Conservation (phyloP, 1,140 invertebrate genomes). For the Drosophila cardini region DNA sequence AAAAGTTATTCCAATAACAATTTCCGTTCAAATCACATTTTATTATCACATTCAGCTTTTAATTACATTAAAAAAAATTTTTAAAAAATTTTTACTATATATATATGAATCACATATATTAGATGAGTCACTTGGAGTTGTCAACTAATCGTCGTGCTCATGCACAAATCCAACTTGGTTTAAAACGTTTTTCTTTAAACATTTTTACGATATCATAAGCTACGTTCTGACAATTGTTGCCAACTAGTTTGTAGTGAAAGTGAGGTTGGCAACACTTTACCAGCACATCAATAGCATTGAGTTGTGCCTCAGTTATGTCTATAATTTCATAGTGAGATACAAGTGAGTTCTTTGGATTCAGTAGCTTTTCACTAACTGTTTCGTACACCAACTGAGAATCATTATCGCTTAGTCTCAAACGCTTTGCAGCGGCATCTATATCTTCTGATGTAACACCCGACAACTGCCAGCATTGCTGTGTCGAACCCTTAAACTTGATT, state of each 20-base stretch:
- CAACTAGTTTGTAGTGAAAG: conserved; percentile 12
- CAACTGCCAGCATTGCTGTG: background rate
- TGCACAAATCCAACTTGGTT: background rate
- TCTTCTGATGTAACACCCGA: background rate
- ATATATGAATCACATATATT: background rate
- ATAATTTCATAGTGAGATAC: conserved; percentile 1
- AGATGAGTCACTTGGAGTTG: too few species aligned
- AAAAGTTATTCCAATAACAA: background rate
- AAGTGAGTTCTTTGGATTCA: background rate
- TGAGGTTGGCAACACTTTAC: background rate
- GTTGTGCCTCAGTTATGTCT: background rate
- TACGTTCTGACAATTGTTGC: conserved; percentile 22
- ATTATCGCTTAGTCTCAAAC: background rate
- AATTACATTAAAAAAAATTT: background rate
- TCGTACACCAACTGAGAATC: background rate
- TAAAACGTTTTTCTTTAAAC: background rate
- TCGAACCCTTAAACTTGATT: background rate
- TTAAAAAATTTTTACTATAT: background rate
- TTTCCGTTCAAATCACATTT: background rate
- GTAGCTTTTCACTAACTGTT: background rate
- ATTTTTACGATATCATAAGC: conserved; percentile 5
- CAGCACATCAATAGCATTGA: background rate
- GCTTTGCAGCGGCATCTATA: background rate
- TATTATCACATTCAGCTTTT: background rate
- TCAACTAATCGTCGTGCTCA: background rate